Evolutionary conservation across 1,140 invertebrate genomes (phyloP).

Genomic region (Drosophila orosa): DNA sequence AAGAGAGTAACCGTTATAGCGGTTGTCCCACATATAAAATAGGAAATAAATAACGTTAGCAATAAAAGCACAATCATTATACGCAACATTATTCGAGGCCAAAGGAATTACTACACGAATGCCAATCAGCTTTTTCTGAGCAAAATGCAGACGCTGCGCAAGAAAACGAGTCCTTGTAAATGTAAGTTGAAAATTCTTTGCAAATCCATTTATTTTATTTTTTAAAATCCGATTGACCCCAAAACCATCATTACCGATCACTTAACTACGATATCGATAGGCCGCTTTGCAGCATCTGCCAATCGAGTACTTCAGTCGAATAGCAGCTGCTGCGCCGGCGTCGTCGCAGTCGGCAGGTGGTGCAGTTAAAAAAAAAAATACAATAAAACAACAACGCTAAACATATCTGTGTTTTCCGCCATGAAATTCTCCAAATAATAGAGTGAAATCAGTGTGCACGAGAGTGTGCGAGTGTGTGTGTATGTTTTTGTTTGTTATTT

Average conservation of each 20-base stretch:
- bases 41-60: constrained; percentile 11
- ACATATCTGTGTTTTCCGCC: constrained; percentile 27
- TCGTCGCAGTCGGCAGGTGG: constrained; percentile 66
- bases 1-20: neutral
- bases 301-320: constrained; percentile 15
- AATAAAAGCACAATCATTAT: constrained; percentile 40
- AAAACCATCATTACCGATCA: neutral
- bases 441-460: constrained; percentile 62
- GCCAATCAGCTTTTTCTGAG: constrained; percentile 74
- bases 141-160: constrained; percentile 93
- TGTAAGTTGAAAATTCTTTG: constrained; percentile 86
- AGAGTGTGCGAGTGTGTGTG: constrained; percentile 33
- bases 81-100: constrained; percentile 67
- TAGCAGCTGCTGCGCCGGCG: constrained; percentile 73
- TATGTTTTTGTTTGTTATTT: constrained; percentile 52
- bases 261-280: constrained; percentile 30
- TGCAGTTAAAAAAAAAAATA: constrained; percentile 50
- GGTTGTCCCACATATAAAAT: constrained; percentile 1
- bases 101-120: constrained; percentile 64
- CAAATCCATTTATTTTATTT: neutral
- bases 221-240: constrained; percentile 6
- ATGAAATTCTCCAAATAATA: constrained; percentile 60
- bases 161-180: constrained; percentile 94
- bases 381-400: constrained; percentile 24
- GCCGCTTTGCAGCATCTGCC: constrained; percentile 7